These are phyloP conservation scores for Sympetrum striolatum DNA, from an alignment of 2,888 invertebrate genomes.

Conservation along the genomic window DNA sequence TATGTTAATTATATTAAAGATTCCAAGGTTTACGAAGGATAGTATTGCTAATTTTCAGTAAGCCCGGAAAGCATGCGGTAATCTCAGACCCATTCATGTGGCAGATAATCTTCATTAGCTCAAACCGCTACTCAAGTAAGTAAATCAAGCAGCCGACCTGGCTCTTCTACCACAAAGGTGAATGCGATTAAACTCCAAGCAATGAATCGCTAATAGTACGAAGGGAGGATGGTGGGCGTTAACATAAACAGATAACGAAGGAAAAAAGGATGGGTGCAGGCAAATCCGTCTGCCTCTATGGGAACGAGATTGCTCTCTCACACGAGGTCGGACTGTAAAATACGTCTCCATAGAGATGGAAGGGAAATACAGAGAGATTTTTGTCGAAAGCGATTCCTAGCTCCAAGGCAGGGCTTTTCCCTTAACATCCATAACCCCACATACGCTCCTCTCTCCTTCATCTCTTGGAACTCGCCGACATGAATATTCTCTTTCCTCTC, in stretches of 20 bases:
- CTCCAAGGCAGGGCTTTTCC: not conserved
- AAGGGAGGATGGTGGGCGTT: not conserved
- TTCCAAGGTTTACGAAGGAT: too few relatives aligned
- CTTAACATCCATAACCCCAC: not conserved
- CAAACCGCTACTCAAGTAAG: too few relatives aligned
- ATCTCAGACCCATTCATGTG: too few relatives aligned
- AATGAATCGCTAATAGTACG: too few relatives aligned
- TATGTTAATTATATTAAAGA: too few relatives aligned
- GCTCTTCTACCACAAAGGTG: too few relatives aligned
- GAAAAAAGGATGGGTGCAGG: not conserved
- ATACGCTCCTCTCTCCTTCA: not conserved
- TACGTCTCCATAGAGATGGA: not conserved
- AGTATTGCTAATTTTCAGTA: too few relatives aligned
- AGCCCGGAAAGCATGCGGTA: too few relatives aligned
- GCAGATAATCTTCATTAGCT: too few relatives aligned
- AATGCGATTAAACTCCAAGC: too few relatives aligned
- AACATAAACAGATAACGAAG: not conserved
- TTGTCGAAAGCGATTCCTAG: not conserved
- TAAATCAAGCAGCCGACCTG: too few relatives aligned
- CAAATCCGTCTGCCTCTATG: not conserved
- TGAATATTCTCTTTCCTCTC: not conserved
- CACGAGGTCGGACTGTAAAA: not conserved
- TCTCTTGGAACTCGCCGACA: not conserved
- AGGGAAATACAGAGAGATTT: not conserved
- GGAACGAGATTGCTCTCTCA: not conserved